Conservation (phyloP, 2,797 vertebrate species). For the Sebastes minor region DNA sequence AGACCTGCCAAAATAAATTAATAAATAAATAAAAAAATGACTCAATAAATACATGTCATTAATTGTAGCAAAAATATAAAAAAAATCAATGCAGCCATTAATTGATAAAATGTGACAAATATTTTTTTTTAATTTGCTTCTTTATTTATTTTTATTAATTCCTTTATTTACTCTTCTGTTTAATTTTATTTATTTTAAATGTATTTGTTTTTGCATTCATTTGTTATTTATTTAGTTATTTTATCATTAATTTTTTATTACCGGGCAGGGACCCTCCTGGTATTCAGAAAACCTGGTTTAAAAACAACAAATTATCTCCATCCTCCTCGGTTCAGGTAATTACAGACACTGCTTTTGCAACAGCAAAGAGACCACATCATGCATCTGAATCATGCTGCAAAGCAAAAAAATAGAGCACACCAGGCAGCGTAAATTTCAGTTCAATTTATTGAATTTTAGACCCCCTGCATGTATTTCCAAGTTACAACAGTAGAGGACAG, state of each 20-base stretch:
- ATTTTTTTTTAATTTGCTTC: no score
- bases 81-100: no score
- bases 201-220: not conserved
- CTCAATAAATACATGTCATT: no score
- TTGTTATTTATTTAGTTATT: no score
- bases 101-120: no score
- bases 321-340: not conserved
- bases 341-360: not conserved
- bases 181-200: not conserved
- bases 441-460: slow-evolving; percentile 74
- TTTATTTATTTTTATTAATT: no score
- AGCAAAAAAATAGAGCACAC: not conserved
- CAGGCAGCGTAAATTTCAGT: slow-evolving; percentile 45
- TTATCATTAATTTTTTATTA: not conserved
- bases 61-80: no score
- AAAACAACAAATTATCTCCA: not conserved
- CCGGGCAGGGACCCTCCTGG: not conserved
- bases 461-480: slow-evolving; percentile 61
- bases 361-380: not conserved
- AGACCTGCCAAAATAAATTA: no score
- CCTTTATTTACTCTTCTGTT: no score
- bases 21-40: no score
- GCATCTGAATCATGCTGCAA: not conserved
- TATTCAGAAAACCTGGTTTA: not conserved
- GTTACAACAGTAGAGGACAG: slow-evolving; percentile 68